A percentile compares a stretch with the other conserved stretches of the same genome.
phyloP scores from a whole-genome alignment of 1,140 invertebrate species.

The Thalassaphorura encarpata region DNA sequence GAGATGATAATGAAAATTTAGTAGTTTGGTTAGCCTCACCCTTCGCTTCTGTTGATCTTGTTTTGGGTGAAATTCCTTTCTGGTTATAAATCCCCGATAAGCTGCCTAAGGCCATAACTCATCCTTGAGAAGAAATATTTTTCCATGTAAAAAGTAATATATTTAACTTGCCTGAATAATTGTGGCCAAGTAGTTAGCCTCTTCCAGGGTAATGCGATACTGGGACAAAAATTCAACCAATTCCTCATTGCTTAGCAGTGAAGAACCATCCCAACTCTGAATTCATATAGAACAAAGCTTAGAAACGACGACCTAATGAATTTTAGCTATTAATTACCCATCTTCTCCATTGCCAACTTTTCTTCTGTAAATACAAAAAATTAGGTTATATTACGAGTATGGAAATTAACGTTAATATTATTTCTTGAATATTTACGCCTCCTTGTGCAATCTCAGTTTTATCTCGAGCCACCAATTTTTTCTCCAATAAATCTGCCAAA shows the following conservation, averaged over 20 bases:
- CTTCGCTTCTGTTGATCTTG: too few species aligned
- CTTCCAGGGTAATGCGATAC: background rate
- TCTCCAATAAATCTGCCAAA: conserved; percentile 12
- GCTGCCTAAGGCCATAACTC: too few species aligned
- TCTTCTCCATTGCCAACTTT: conserved; percentile 3
- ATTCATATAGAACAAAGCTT: too few species aligned
- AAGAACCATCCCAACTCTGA: conserved; percentile 9
- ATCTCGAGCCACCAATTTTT: background rate
- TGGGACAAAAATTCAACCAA: conserved; percentile 6
- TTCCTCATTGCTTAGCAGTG: conserved; percentile 3
- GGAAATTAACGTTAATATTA: too few species aligned
- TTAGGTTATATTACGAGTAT: too few species aligned
- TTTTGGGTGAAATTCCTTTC: background rate
- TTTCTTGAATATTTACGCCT: background rate
- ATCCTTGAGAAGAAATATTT: too few species aligned
- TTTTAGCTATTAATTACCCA: too few species aligned
- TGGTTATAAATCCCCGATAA: conserved; percentile 2
- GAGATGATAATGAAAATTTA: too few species aligned
- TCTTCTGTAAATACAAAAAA: too few species aligned
- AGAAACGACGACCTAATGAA: too few species aligned
- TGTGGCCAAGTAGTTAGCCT: background rate
- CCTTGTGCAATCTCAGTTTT: background rate
- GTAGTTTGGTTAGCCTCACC: background rate
- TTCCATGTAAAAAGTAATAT: too few species aligned
- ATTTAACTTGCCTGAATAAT: too few species aligned